Base-by-base conservation (phyloP, 2,113 vertebrate species). In the Coregonus clupeaformis region DNA sequence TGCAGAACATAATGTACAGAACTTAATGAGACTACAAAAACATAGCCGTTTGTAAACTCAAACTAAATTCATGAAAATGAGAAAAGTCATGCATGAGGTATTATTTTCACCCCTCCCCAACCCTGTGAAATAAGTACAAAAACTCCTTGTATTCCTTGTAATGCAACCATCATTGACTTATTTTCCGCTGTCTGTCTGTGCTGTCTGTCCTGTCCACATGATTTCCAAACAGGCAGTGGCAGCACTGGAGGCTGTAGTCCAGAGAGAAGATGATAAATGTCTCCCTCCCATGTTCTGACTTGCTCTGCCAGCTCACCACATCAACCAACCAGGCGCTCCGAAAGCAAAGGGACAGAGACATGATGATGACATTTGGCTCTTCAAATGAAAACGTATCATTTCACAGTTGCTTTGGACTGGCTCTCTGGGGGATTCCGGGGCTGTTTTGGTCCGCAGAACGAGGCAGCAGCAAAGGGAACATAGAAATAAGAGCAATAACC, bases 301-400 rank as follows among this genome's bases (percentile, higher is more conserved):
- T 77, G 86, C 85, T 86, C 81, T 84, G 86, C 86, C 88, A 89
- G 85, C 89, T 91, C 82, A 91, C 89, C 91, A 92, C 90, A 92
- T 92, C 89, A 91, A 90, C 89, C 89, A 91, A 90, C 89, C 89
- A 86, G 82, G 77, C 36, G 79, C 86, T 88, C 85, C 80, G 71
- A 91, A 90, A 88, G 88, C 83, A 83, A 85, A 89, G 84, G 85
- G 85, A 81, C 85, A 86, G 85, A 91, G 88, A 91, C 88, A 89
- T 71, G 84, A 90, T 89, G 86, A 90, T 89, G 86, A 90, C 79
- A 91, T 92, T 91, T 79, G 87, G 87, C 85, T 90, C 91, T 85
- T 82, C 84, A 80, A 91, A 92, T 87, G 86, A 89, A 92, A 91
- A 92, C 86, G 73, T 89, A 89, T 88, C 83, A 90, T 92, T 91